Evolutionary conservation across 2,888 invertebrate species (phyloP), one percentile per base, ranked within the genome.

Genomic region (Hesperia comma): DNA sequence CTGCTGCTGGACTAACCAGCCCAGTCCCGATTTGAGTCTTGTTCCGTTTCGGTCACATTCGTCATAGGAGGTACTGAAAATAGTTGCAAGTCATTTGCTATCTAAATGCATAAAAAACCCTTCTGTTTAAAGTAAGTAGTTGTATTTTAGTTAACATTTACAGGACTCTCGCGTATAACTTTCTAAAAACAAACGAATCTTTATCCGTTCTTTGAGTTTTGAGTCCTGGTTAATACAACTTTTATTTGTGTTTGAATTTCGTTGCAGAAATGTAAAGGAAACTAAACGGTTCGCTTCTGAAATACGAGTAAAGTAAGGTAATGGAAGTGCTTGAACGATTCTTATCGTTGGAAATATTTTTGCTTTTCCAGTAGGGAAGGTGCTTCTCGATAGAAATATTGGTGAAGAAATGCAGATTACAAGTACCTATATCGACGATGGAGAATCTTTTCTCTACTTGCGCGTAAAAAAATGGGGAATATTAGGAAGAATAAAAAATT

Each of bases 271-370:
- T 26, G 21, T 26, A 26, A 26, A 14, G 51, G 6, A 51, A 51
- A 26, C 51, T 51, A 21, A 51, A 51, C 10, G 21, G 26, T 51
- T 26, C 49, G 49, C 10, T 19, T 14, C 21, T 6, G 51, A 51
- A 51, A 51, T 51, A 26, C 51, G 51, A 51, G 51, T 6, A 0
- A 51, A 51, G 51, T 51, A 51, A 51, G 51, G 51, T 14, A 51
- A 51, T 51, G 51, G 51, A 26, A 51, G 21, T 14, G 14, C 51
- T 51, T 26, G 21, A 51, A 51, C 51, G 51, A 26, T 51, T 51
- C 51, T 51, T 51, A 51, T 51, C 51, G 26, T 51, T 51, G 51
- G 14, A 51, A 51, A 51, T 51, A 51, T 51, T 51, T 51, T 51
- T 26, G 51, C 21, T 26, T 26, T 21, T 51, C 21, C n/a, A n/a